Evolutionary conservation across 2,797 vertebrate species (phyloP), one percentile per base, ranked within the genome.

Genomic region (Tauraco hartlaubi): DNA sequence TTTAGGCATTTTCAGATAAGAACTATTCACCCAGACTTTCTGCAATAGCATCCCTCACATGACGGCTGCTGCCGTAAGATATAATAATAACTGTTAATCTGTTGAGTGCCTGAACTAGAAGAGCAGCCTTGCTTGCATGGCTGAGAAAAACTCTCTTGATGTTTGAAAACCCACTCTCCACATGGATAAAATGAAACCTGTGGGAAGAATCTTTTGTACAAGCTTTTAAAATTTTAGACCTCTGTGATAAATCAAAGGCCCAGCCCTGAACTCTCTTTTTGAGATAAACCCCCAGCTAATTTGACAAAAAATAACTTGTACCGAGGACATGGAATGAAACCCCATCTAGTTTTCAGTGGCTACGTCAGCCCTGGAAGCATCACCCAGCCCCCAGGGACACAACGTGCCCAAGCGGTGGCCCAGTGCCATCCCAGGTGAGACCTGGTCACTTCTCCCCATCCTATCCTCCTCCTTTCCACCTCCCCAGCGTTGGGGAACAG

Each of bases 301-400:
- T 17, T 37, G 48, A 81, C 49, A 59, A 46, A 90, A 73, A 67
- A 55, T 59, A 76, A 35, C 44, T 21, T 0, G 1, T 43, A 59
- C 7, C 9, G 73, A 88, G 37, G 67, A 51, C 59, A 39, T 1
- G 0, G 3, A 84, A 61, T 37, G 9, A 92, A 95, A 69, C 11
- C 2, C 5, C 16, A 8, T n/a, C 19, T 26, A 28, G 35, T 54
- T 88, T 90, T 76, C 37, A 86, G 75, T 20, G 55, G 12, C 14
- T 76, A 11, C 19, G 52, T 78, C 43, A 54, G 6, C 18, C n/a
- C 26, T 1, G 0, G 15, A 28, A 76, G 16, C 29, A 75, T 48
- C 0, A 0, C 28, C 11, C 39, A 29, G 14, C 28, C 4, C 13
- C 6, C 16, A 28, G 11, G 5, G 39, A 41, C 19, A n/a, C 8